Percentiles rank a stretch among this genome's conserved stretches.
These are phyloP conservation scores for Brienomyrus brachyistius DNA, from an alignment of 2,113 vertebrate species.

Conservation along the genomic window DNA sequence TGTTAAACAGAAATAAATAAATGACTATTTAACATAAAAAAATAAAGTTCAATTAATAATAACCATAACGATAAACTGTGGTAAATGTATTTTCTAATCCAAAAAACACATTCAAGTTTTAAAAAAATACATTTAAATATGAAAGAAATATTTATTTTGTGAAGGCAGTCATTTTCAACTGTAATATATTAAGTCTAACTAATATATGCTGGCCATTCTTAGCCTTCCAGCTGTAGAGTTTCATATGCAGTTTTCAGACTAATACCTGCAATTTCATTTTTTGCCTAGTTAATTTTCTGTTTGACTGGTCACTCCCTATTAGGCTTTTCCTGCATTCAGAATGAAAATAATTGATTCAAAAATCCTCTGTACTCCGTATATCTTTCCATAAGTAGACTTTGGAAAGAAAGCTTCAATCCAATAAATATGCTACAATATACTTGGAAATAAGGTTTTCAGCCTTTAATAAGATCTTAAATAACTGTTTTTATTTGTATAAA, in stretches of 20 bases:
- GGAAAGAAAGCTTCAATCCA: constrained; percentile 6
- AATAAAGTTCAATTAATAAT: not conserved
- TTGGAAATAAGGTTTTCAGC: constrained; percentile 10
- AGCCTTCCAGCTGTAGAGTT: not conserved
- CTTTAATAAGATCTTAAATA: not conserved
- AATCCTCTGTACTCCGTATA: constrained; percentile 18
- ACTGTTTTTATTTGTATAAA: not conserved
- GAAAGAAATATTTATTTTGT: not conserved
- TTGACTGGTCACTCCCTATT: constrained; percentile 29
- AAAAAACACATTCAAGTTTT: not conserved
- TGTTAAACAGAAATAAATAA: too few species aligned
- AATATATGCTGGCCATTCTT: not conserved
- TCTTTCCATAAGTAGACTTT: constrained; percentile 12
- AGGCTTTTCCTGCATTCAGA: constrained; percentile 18
- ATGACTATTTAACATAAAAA: not conserved
- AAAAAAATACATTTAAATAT: not conserved
- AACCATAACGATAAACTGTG: not conserved
- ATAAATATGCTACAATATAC: constrained; percentile 17
- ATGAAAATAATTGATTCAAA: constrained; percentile 26
- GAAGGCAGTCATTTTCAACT: not conserved
- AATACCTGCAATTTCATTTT: constrained; percentile 13
- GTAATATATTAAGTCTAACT: not conserved
- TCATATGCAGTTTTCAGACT: constrained; percentile 14
- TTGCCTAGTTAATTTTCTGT: constrained; percentile 28
- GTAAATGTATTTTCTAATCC: not conserved